Evolutionary conservation across 2,888 invertebrate genomes (phyloP).

Genomic region (Sarcophaga carnaria): DNA sequence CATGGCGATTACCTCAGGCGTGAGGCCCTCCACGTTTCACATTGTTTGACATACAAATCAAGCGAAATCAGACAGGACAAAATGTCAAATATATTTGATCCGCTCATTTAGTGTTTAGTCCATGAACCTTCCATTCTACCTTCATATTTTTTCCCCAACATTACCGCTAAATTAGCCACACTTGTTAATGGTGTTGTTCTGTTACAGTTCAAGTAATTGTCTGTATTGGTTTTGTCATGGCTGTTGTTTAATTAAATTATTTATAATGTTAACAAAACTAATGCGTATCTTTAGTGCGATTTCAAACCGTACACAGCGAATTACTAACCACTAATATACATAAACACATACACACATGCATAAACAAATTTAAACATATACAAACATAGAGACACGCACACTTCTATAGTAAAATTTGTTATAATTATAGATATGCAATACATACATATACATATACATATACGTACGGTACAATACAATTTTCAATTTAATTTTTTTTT

Average conservation of each 20-base stretch:
- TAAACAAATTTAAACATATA: background rate
- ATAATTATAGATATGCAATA: conserved; percentile 46
- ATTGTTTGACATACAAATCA: too few species aligned
- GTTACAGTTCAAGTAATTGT: conserved; percentile 21
- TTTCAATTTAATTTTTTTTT: background rate
- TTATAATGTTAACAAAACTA: conserved; percentile 65
- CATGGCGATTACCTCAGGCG: too few species aligned
- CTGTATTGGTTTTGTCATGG: conserved; percentile 48
- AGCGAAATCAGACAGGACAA: too few species aligned
- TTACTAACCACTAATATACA: conserved; percentile 23
- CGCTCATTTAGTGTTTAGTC: too few species aligned
- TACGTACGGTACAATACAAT: background rate
- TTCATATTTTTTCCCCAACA: background rate
- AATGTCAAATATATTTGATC: too few species aligned
- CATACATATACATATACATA: background rate
- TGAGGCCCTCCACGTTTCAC: too few species aligned
- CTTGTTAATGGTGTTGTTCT: conserved; percentile 20
- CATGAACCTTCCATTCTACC: too few species aligned
- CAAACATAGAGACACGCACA: background rate
- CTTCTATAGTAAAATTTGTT: conserved; percentile 28
- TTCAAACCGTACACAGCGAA: conserved; percentile 21
- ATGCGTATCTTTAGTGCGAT: conserved; percentile 60
- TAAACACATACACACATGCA: background rate
- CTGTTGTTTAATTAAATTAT: conserved; percentile 61
- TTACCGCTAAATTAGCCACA: background rate